These are phyloP conservation scores for Trogon melanurus DNA, from an alignment of 2,113 vertebrate genomes.

Conservation along the genomic window DNA sequence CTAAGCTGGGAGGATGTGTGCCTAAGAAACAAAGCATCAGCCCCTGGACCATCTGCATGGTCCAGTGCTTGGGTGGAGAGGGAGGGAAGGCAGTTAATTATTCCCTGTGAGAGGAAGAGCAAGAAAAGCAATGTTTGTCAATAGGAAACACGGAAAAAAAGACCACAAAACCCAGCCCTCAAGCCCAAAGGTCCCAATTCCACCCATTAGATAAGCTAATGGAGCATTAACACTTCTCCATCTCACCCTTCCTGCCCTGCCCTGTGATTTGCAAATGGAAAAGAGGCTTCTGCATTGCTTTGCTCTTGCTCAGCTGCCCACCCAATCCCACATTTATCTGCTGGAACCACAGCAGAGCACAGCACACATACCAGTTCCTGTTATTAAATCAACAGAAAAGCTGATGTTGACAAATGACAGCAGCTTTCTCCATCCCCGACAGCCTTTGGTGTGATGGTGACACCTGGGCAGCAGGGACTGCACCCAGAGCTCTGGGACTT, in stretches of 20 bases:
- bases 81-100: not conserved
- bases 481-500: not conserved
- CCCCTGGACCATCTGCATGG: not conserved
- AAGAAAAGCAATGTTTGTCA: not conserved
- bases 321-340: not conserved
- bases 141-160: not conserved
- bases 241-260: constrained; percentile 60
- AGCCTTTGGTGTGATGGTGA: not conserved
- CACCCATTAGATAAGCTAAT: constrained; percentile 11
- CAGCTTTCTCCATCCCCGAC: not conserved
- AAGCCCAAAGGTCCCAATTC: not conserved
- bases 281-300: not conserved
- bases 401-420: not conserved
- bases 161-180: not conserved
- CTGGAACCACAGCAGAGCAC: not conserved
- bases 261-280: not conserved
- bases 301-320: not conserved
- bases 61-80: not conserved
- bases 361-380: not conserved
- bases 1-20: not conserved
- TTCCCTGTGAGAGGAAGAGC: not conserved
- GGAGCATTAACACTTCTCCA: not conserved
- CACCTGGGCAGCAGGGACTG: rapidly evolving
- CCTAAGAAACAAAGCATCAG: not conserved
- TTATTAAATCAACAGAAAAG: not conserved